A percentile compares a stretch with the other conserved stretches of the same genome.
phyloP scores from a whole-genome alignment of 2,888 invertebrate species.

The Alcis repandata region DNA sequence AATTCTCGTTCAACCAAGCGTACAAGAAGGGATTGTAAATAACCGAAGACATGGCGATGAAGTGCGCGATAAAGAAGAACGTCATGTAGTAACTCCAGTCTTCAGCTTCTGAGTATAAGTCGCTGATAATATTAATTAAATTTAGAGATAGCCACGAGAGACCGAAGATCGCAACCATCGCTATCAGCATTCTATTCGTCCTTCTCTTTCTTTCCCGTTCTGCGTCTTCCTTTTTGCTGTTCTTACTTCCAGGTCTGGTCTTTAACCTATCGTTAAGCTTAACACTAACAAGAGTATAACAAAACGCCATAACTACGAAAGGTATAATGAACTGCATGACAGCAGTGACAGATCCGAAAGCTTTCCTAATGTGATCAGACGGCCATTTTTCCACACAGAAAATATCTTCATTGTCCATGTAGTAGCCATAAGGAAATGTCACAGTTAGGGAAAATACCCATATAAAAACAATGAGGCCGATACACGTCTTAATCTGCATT shows the following conservation, averaged over 20 bases:
- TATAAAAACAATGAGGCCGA: slow-evolving; percentile 91
- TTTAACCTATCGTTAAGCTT: slow-evolving; percentile 91
- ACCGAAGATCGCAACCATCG: slow-evolving; percentile 96
- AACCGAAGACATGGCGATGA: slow-evolving; percentile 97
- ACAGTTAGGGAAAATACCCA: slow-evolving; percentile 93
- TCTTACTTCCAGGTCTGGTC: slow-evolving; percentile 91
- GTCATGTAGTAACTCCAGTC: slow-evolving; percentile 91
- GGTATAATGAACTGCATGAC: slow-evolving; percentile 95
- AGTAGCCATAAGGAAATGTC: slow-evolving; percentile 94
- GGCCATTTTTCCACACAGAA: slow-evolving; percentile 93
- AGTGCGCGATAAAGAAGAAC: slow-evolving; percentile 93
- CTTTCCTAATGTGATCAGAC: slow-evolving; percentile 89
- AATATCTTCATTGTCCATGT: slow-evolving; percentile 88
- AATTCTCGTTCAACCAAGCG: slow-evolving; percentile 98
- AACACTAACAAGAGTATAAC: slow-evolving; percentile 93
- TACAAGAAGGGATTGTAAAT: slow-evolving; percentile 98
- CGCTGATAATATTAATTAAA: slow-evolving; percentile 91
- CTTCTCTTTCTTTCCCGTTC: slow-evolving; percentile 93
- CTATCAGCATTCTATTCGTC: slow-evolving; percentile 96
- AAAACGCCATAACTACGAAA: slow-evolving; percentile 94
- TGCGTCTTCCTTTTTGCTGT: slow-evolving; percentile 91
- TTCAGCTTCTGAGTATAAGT: slow-evolving; percentile 88
- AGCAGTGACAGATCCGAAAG: slow-evolving; percentile 92
- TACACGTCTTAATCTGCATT: slow-evolving; percentile 92
- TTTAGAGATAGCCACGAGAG: slow-evolving; percentile 95